These are phyloP conservation scores for Gymnosoma rotundatum DNA, from an alignment of 2,888 invertebrate genomes.

Conservation along the genomic window DNA sequence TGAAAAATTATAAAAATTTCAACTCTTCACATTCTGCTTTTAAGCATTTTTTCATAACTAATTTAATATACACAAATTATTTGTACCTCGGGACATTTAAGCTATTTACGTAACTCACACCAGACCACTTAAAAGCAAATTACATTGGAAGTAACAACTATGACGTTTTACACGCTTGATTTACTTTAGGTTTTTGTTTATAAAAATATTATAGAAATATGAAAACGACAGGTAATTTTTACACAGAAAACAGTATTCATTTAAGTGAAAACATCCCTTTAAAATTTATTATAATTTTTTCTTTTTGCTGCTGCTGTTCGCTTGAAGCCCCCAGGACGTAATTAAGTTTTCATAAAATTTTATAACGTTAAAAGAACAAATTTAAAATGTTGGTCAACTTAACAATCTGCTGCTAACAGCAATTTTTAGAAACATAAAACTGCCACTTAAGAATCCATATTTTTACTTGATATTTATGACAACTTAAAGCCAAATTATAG, in stretches of 20 bases:
- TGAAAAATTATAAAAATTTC: slow-evolving; percentile 44
- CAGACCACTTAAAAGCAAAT: neutral
- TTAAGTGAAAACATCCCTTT: slow-evolving; percentile 43
- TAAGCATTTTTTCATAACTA: neutral
- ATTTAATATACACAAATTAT: slow-evolving; percentile 51
- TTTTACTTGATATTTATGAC: slow-evolving; percentile 64
- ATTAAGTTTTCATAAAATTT: slow-evolving; percentile 80
- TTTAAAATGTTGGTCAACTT: slow-evolving; percentile 33
- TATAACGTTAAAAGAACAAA: slow-evolving; percentile 15
- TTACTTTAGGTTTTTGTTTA: slow-evolving; percentile 39
- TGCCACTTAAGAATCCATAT: slow-evolving; percentile 39
- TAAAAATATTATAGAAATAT: slow-evolving; percentile 1
- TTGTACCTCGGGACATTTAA: slow-evolving; percentile 40
- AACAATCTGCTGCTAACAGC: neutral
- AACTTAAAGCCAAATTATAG: slow-evolving; percentile 29
- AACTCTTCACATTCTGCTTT: slow-evolving; percentile 42
- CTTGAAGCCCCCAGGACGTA: slow-evolving; percentile 78
- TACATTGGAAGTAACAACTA: slow-evolving; percentile 2
- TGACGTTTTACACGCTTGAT: slow-evolving; percentile 44
- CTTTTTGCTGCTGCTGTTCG: neutral
- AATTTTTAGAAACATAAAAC: slow-evolving; percentile 2
- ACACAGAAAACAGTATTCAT: neutral
- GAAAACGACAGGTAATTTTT: slow-evolving; percentile 54
- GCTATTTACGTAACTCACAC: neutral
- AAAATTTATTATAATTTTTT: slow-evolving; percentile 2